Conservation (phyloP, 2,797 vertebrate species). For the Clarias pachynema region DNA sequence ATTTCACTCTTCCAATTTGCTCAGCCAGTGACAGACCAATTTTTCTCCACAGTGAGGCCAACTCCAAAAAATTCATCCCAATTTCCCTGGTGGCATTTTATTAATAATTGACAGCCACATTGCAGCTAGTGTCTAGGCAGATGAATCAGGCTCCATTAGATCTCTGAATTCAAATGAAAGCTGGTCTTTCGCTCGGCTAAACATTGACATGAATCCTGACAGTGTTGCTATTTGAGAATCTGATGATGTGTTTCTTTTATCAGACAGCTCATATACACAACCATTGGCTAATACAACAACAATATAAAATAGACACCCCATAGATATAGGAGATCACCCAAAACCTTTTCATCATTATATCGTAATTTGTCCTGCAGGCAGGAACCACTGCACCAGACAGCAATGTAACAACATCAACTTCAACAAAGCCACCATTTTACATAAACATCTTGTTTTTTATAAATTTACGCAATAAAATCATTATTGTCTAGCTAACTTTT, state of each 20-base stretch:
- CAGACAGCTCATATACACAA: not conserved
- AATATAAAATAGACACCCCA: not conserved
- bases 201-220: not conserved
- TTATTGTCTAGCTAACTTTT: not conserved
- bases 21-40: not conserved
- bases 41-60: not conserved
- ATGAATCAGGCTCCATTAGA: not conserved
- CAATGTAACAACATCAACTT: not conserved
- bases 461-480: not conserved
- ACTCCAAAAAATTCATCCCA: not conserved
- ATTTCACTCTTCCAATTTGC: not conserved
- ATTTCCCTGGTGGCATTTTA: slow-evolving; percentile 1
- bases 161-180: not conserved
- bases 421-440: not conserved
- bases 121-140: not conserved
- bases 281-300: not conserved
- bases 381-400: not conserved
- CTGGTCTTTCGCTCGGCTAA: not conserved
- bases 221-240: not conserved
- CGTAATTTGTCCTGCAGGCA: not conserved
- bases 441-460: not conserved
- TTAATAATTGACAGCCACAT: not conserved
- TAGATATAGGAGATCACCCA: not conserved
- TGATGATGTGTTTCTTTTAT: slow-evolving; percentile 1
- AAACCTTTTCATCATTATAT: not conserved